phyloP scores from a whole-genome alignment of 2,113 vertebrate genomes.

The Bothrops jararaca region DNA sequence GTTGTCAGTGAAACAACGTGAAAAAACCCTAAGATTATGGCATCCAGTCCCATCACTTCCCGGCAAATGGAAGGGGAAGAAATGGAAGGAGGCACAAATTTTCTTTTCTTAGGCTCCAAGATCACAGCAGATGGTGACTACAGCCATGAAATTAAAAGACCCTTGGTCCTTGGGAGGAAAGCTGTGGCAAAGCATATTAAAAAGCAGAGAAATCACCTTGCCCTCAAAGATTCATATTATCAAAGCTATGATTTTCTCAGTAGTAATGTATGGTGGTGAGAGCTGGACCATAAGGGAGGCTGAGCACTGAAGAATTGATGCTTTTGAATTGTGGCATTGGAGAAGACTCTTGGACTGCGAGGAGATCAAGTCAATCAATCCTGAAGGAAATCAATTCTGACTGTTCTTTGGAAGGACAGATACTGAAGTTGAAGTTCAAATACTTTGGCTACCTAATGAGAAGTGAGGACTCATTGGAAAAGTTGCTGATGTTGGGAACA shows the following conservation, averaged over 20 bases:
- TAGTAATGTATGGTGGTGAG: background rate
- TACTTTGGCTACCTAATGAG: background rate
- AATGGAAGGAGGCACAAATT: no score
- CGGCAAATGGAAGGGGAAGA: no score
- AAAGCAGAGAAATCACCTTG: no score
- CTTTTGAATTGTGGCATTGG: background rate
- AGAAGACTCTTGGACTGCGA: background rate
- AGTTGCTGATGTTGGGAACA: background rate
- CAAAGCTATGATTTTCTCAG: background rate
- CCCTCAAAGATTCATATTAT: no score
- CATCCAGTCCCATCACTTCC: no score
- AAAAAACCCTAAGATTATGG: no score
- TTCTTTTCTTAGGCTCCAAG: no score
- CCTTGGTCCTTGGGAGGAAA: no score
- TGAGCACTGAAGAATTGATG: background rate
- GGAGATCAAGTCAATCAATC: background rate
- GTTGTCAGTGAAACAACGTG: no score
- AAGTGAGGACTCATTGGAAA: background rate
- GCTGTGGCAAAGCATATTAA: no score
- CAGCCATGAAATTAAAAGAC: no score
- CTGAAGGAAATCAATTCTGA: background rate
- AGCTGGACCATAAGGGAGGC: background rate
- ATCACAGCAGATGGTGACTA: no score
- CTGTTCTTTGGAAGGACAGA: background rate
- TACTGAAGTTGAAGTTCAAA: background rate